A percentile compares a stretch with the other conserved stretches of the same genome.
phyloP scores from a whole-genome alignment of 1,140 invertebrate genomes.

The Leptinotarsa defecta region DNA sequence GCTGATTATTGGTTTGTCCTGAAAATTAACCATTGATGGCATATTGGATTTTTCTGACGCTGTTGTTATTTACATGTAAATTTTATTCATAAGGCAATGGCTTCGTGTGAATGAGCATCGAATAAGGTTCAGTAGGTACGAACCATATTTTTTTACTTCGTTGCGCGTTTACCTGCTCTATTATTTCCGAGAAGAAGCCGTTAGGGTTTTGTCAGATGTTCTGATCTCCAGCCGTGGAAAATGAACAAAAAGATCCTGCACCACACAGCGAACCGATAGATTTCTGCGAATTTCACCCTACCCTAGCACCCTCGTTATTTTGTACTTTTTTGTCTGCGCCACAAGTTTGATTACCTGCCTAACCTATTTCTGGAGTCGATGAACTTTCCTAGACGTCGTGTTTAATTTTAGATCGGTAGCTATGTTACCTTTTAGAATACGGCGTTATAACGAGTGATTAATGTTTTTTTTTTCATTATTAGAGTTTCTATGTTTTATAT shows the following conservation, averaged over 20 bases:
- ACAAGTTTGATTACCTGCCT: slow-evolving; percentile 20
- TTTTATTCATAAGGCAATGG: no score
- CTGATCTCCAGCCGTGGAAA: background rate
- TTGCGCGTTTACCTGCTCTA: background rate
- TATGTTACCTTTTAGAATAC: background rate
- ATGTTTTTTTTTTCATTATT: no score
- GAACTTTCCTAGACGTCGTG: slow-evolving; percentile 7
- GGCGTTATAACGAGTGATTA: no score
- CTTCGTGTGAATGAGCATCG: no score
- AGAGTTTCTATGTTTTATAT: no score
- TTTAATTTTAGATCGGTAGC: background rate
- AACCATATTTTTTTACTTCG: no score
- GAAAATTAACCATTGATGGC: no score
- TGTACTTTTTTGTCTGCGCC: background rate
- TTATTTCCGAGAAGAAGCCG: background rate
- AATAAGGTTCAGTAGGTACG: no score
- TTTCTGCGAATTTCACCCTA: slow-evolving; percentile 2
- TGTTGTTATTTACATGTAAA: no score
- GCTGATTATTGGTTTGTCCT: no score
- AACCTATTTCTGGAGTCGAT: slow-evolving; percentile 11
- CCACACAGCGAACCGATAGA: background rate
- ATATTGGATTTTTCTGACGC: no score
- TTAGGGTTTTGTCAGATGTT: background rate
- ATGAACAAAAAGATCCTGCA: background rate
- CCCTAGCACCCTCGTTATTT: background rate